Conservation (phyloP, 2,888 invertebrate species). For the Augiades crinisus region DNA sequence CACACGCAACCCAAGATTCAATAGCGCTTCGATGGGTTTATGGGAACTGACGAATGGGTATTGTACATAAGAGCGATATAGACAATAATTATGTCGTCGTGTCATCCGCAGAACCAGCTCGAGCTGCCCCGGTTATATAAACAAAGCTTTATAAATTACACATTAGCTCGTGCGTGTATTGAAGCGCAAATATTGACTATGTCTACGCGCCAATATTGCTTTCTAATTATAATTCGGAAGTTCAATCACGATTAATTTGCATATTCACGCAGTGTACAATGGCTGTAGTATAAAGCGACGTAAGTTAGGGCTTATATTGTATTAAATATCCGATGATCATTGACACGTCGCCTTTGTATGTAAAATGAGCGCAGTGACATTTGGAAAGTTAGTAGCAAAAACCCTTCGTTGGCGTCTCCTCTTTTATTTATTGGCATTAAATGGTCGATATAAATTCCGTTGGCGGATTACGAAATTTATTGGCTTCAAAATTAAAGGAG, state of each 20-base stretch:
- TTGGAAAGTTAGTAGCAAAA: slow-evolving; percentile 57
- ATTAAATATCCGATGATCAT: slow-evolving; percentile 42
- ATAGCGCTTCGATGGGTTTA: slow-evolving; percentile 44
- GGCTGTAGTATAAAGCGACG: slow-evolving; percentile 5
- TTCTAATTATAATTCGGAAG: slow-evolving; percentile 27
- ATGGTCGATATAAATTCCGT: slow-evolving; percentile 76
- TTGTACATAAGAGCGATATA: slow-evolving; percentile 4
- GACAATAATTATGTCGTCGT: slow-evolving; percentile 8
- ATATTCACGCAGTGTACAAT: slow-evolving; percentile 19
- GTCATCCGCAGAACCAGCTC: slow-evolving; percentile 19
- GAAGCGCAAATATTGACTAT: slow-evolving; percentile 25
- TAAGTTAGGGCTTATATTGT: slow-evolving; percentile 14
- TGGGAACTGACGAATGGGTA: slow-evolving; percentile 41
- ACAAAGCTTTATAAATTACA: slow-evolving; percentile 27
- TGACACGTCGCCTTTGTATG: slow-evolving; percentile 72
- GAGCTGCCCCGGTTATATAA: slow-evolving; percentile 5
- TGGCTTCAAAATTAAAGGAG: slow-evolving; percentile 78
- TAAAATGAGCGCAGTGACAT: slow-evolving; percentile 63
- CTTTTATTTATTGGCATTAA: slow-evolving; percentile 68
- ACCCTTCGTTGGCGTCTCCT: slow-evolving; percentile 44
- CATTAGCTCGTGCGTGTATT: slow-evolving; percentile 23
- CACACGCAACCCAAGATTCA: slow-evolving; percentile 45
- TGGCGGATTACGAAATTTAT: slow-evolving; percentile 80
- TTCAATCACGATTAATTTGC: slow-evolving; percentile 26
- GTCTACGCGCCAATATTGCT: slow-evolving; percentile 24